A percentile compares a stretch with the other conserved stretches of the same genome.
Conservation (phyloP, 1,140 invertebrate species). For the Calliphora vicina region DNA sequence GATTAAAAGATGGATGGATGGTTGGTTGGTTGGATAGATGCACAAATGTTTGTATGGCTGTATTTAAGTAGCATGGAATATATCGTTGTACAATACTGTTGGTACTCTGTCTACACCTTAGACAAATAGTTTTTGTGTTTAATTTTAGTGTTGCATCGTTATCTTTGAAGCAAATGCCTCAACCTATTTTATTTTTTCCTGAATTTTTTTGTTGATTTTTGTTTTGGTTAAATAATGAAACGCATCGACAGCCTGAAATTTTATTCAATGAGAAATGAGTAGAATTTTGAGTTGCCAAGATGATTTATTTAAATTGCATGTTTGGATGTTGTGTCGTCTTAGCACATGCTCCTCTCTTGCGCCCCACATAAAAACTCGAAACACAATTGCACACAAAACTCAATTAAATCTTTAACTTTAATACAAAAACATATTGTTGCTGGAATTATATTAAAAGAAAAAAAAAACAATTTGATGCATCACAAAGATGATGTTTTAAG, state of each 20-base stretch:
- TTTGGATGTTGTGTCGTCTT: background rate
- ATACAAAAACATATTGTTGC: background rate
- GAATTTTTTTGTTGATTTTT: background rate
- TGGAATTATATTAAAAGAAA: background rate
- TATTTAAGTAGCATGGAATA: background rate
- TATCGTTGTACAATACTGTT: background rate
- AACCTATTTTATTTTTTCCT: background rate
- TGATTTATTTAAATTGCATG: constrained; percentile 17
- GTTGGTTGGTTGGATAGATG: background rate
- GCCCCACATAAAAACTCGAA: background rate
- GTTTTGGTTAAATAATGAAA: background rate
- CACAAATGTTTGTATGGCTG: background rate
- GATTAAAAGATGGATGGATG: background rate
- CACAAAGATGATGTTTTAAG: background rate
- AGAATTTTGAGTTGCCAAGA: background rate
- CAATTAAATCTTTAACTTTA: background rate
- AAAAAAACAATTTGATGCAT: background rate
- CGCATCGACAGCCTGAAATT: background rate
- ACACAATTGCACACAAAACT: background rate
- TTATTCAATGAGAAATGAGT: background rate
- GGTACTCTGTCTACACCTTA: background rate
- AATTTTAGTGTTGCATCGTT: background rate
- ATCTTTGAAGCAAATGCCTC: background rate
- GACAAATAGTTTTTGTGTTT: background rate
- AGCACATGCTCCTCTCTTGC: background rate